Base-by-base conservation (phyloP, 2,888 invertebrate species). In the Rhingia rostrata region DNA sequence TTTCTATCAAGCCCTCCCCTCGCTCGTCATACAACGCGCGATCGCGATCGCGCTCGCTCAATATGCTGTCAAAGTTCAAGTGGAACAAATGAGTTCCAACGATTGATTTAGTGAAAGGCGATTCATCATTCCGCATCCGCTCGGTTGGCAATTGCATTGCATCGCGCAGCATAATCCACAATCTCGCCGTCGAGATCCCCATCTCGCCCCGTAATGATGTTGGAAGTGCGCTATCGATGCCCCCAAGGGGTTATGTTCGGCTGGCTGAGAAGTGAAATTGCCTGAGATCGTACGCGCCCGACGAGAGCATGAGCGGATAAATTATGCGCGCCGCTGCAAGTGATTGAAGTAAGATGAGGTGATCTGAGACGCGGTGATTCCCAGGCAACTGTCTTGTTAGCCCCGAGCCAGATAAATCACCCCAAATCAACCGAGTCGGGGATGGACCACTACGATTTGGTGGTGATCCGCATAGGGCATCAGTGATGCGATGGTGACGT, bases 391-490 rank as follows among this genome's bases (percentile, higher is more conserved):
- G 75, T 60, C 81, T 84, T 79, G 78, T 74, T 74, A 73, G 73
- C 12, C 35, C 33, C 22, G 30, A 35, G 49, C 41, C 61, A 61
- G 30, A 32, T 56, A 49, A 78, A 70, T 70, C 69, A 69, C 54
- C 56, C 39, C 53, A 53, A 77, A 66, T 72, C 63, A 67, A 56
- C 63, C 66, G 74, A 74, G 74, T 69, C 78, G 47, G 39, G 37
- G 22, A 22, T 60, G 81, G 78, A 85, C 78, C 74, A 77, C 81
- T 61, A 41, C 66, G 67, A 87, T 87, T 87, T 84, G 78, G 74
- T 85, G 83, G 82, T 86, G 86, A 87, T 88, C 88, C 88, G 86
- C 87, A 88, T 78, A 69, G 72, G 61, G 22, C 53, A 47, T 60
- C 64, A 69, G 39, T 66, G 74, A 67, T 77, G 77, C 83, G 75